Percentiles rank a stretch among this genome's conserved stretches.
Conservation (phyloP, 1,140 invertebrate species). For the Nasonia longicornis region DNA sequence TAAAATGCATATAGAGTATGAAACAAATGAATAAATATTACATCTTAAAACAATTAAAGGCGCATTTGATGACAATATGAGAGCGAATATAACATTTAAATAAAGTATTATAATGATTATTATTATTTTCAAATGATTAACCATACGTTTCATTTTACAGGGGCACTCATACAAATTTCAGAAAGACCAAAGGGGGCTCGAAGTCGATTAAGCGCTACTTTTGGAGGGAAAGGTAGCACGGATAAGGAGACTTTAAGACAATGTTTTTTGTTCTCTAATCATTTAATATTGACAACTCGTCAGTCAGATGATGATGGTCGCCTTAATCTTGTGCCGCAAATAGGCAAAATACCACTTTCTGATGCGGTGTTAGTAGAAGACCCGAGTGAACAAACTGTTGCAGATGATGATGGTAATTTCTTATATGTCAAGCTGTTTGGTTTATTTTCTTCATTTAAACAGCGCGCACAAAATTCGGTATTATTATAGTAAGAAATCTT, state of each 20-base stretch:
- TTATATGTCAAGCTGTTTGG: too few species aligned
- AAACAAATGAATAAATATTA: neutral
- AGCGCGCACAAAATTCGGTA: too few species aligned
- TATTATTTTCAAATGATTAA: constrained; percentile 19
- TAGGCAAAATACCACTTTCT: constrained; percentile 86
- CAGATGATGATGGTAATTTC: constrained; percentile 74
- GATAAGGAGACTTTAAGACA: constrained; percentile 83
- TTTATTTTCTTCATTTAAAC: too few species aligned
- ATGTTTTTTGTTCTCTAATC: constrained; percentile 91
- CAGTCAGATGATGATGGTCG: constrained; percentile 76
- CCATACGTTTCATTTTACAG: constrained; percentile 64
- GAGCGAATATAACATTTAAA: neutral
- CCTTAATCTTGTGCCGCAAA: constrained; percentile 84
- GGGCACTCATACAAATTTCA: constrained; percentile 78
- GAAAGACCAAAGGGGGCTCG: constrained; percentile 75
- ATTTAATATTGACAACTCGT: constrained; percentile 84
- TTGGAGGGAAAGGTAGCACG: constrained; percentile 69
- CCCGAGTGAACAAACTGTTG: constrained; percentile 73
- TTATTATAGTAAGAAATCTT: neutral
- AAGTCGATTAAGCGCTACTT: constrained; percentile 72
- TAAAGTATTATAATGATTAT: neutral
- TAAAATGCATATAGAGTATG: too few species aligned
- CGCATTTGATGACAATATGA: too few species aligned
- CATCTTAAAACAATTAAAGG: neutral
- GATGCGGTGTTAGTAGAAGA: constrained; percentile 89